Conservation (phyloP, 2,888 invertebrate genomes). For the Aradus depressus region DNA sequence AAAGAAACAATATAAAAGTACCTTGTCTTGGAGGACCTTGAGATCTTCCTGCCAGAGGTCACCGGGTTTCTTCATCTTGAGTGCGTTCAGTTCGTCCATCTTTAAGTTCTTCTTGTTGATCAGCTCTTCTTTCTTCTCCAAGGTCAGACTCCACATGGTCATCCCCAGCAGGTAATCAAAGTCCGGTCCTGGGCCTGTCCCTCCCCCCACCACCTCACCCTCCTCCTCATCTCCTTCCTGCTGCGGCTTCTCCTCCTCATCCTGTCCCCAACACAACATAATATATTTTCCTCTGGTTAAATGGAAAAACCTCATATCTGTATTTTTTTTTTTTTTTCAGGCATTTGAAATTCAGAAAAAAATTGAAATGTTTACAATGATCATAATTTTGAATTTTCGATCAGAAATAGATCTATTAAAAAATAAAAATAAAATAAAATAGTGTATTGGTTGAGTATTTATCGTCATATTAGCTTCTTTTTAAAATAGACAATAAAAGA, state of each 20-base stretch:
- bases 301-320: too few species aligned
- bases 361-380: too few species aligned
- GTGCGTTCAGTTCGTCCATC: slow-evolving; percentile 46
- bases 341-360: too few species aligned
- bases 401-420: too few species aligned
- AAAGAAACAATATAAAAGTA: slow-evolving; percentile 24
- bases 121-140: slow-evolving; percentile 84
- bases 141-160: slow-evolving; percentile 91
- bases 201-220: too few species aligned
- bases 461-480: too few species aligned
- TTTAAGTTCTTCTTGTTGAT: slow-evolving; percentile 77
- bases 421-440: too few species aligned
- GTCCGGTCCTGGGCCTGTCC: slow-evolving; percentile 41
- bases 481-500: too few species aligned
- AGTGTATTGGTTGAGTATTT: too few species aligned
- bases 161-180: slow-evolving; percentile 91
- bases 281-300: too few species aligned
- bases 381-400: too few species aligned
- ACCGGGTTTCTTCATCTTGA: slow-evolving; percentile 60
- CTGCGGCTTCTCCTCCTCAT: slow-evolving; percentile 52
- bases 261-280: slow-evolving; percentile 36
- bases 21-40: slow-evolving; percentile 55
- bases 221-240: slow-evolving; percentile 33
- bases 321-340: too few species aligned
- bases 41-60: slow-evolving; percentile 85